A percentile compares a stretch with the other conserved stretches of the same genome.
phyloP scores from a whole-genome alignment of 2,888 invertebrate genomes.

The Caenorhabditis japonica region DNA sequence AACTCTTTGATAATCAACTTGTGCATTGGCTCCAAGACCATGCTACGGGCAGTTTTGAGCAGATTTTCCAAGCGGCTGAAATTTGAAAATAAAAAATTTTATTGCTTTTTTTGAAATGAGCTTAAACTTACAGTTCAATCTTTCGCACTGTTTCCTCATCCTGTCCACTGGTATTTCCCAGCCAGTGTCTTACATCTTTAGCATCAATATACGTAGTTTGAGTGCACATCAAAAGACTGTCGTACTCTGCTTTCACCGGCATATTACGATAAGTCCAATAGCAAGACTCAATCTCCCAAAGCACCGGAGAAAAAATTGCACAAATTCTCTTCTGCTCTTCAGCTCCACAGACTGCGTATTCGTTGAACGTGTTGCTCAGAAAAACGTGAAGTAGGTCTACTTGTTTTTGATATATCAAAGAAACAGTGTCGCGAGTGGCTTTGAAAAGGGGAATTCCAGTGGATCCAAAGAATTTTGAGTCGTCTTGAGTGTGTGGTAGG shows the following conservation, averaged over 20 bases:
- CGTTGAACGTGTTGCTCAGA: slow-evolving; percentile 27
- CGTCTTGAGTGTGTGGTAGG: slow-evolving; percentile 18
- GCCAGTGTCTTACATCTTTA: slow-evolving; percentile 24
- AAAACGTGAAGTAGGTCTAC: slow-evolving; percentile 34
- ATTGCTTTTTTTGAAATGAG: not conserved
- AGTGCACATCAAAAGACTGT: slow-evolving; percentile 32
- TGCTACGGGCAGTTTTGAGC: slow-evolving; percentile 1
- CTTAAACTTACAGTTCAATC: slow-evolving; percentile 13
- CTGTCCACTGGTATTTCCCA: slow-evolving; percentile 20
- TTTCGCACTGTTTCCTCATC: not conserved
- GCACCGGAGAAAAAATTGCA: slow-evolving; percentile 35
- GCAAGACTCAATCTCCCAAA: slow-evolving; percentile 48
- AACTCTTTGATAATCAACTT: slow-evolving; percentile 40
- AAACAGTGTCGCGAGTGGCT: slow-evolving; percentile 27
- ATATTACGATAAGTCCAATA: slow-evolving; percentile 51
- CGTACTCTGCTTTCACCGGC: slow-evolving; percentile 10
- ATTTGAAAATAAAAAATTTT: not conserved
- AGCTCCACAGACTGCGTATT: slow-evolving; percentile 15
- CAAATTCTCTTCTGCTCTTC: slow-evolving; percentile 36
- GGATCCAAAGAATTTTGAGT: slow-evolving; percentile 15
- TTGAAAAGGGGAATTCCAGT: slow-evolving; percentile 36
- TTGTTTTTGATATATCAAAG: slow-evolving; percentile 39
- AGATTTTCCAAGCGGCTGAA: slow-evolving; percentile 15
- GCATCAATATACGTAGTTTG: slow-evolving; percentile 48
- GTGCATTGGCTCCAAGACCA: slow-evolving; percentile 39